Evolutionary conservation across 2,888 invertebrate species (phyloP), one percentile per base, ranked within the genome.

Genomic region (Drosophila parthenogenetica): DNA sequence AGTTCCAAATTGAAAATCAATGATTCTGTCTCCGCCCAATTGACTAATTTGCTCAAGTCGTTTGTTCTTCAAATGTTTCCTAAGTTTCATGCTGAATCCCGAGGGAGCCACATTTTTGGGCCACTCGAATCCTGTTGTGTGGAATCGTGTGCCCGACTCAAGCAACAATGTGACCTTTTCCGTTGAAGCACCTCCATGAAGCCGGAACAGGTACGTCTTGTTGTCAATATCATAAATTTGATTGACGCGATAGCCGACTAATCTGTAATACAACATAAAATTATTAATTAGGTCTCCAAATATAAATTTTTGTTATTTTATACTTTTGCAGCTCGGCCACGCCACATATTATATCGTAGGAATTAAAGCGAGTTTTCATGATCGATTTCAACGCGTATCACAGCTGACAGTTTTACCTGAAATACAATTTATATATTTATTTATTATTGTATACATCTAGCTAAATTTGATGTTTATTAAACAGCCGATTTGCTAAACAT

Each of bases 211-310:
- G 92, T 99, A 99, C 0, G 98, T 98, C 91, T 97, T 98, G 92
- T 96, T 96, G 93, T 99, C 99, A 80, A 99, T 96, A 91, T 99
- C 99, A 92, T 99, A 99, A 39, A 99, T 95, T 93, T 99, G 99
- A 91, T 97, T 96, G 4, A 99, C 98, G 87, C 99, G 94, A 95
- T 98, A 96, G 40, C 99, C 98, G 87, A 97, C 93, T 64, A 97
- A 93, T 82, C 97, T 97, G 35, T 8, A 14, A 91, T 29, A 58
- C 79, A 79, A 88, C 91, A 29, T 64, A 67, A 66, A 69, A 58
- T 54, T 43, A 43, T 3, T 22, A 43, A 5, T 29, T 39, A 14
- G 5, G 0, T 14, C 10, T 14, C 10, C 11, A 14, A 45, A 29
- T 19, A 32, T 19, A 14, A 1, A 14, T 1, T 10, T 13, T 13